These are phyloP conservation scores for Andricus grossulariae DNA, from an alignment of 1,140 invertebrate species.

Conservation along the genomic window DNA sequence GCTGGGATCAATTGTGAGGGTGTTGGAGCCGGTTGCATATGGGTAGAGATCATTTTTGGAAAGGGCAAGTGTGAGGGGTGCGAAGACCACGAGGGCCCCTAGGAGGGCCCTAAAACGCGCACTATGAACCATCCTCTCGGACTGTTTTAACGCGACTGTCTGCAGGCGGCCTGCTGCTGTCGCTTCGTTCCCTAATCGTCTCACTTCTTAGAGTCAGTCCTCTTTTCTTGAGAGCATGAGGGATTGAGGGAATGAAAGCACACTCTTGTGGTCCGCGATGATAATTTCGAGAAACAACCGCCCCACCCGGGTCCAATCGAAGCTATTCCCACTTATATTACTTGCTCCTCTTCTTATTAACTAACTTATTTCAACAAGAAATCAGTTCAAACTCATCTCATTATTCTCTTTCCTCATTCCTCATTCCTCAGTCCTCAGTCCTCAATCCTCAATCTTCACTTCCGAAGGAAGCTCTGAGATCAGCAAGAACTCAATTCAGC, in stretches of 20 bases:
- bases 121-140: conserved; percentile 67
- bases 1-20: conserved; percentile 58
- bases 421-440: no score
- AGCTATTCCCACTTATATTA: not conserved
- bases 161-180: conserved; percentile 32
- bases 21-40: conserved; percentile 46
- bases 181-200: conserved; percentile 38
- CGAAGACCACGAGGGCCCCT: conserved; percentile 48
- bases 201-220: conserved; percentile 32
- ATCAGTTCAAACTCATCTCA: conserved; percentile 27
- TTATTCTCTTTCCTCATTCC: conserved; percentile 6
- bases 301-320: conserved; percentile 7
- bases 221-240: not conserved
- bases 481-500: not conserved
- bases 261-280: conserved; percentile 56
- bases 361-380: not conserved
- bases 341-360: no score
- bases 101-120: conserved; percentile 50
- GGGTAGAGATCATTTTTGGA: conserved; percentile 66
- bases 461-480: conserved; percentile 13
- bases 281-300: conserved; percentile 61
- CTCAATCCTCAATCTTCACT: not conserved
- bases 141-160: conserved; percentile 68
- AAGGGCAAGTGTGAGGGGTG: conserved; percentile 48
- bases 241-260: no score